phyloP scores from a whole-genome alignment of 2,113 vertebrate genomes.

The Struthio camelus region DNA sequence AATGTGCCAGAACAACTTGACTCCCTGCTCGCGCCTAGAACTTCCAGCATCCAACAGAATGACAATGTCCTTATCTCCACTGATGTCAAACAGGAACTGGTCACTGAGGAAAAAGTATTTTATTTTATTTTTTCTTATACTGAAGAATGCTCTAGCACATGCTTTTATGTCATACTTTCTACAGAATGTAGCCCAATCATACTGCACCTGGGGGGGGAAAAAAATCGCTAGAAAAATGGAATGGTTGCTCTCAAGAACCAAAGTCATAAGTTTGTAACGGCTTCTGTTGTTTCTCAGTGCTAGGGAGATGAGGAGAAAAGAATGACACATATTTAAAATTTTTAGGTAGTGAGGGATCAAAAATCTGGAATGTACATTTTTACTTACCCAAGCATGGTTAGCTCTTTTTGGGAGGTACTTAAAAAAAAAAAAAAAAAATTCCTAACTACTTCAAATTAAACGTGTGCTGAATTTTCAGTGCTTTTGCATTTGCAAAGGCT shows the following conservation, averaged over 20 bases:
- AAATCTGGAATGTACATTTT: background rate
- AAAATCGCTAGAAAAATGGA: background rate
- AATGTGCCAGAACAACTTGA: conserved; percentile 30
- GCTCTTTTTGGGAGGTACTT: background rate
- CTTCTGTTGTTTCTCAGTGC: background rate
- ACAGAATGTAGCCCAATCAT: background rate
- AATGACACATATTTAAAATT: background rate
- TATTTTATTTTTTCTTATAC: background rate
- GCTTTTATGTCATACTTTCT: background rate
- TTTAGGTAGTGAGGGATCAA: background rate
- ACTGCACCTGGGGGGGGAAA: too few species aligned
- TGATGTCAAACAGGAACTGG: conserved; percentile 40
- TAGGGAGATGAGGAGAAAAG: background rate
- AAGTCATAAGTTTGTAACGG: background rate
- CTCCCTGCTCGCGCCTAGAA: conserved; percentile 33
- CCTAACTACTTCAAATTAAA: background rate
- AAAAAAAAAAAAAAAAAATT: background rate
- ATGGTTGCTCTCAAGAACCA: background rate
- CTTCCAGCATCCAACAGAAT: conserved; percentile 29
- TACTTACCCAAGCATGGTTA: background rate
- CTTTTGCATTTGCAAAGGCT: background rate
- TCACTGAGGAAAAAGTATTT: conserved; percentile 38
- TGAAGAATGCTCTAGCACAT: background rate
- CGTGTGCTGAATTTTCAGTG: background rate
- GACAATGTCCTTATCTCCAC: background rate